phyloP scores from a whole-genome alignment of 2,888 invertebrate species.

The Tubulanus polymorphus region DNA sequence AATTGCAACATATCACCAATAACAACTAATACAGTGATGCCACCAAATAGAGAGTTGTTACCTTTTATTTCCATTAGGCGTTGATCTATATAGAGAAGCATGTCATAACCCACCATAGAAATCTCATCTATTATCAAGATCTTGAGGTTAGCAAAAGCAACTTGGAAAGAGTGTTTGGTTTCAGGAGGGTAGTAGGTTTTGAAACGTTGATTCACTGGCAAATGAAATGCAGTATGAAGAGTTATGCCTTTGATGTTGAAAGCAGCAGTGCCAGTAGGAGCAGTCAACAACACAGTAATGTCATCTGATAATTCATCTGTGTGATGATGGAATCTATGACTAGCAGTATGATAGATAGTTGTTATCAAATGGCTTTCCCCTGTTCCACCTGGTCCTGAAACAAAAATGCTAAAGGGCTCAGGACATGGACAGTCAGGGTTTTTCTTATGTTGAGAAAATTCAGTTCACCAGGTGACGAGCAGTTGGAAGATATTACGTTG shows the following conservation, averaged over 20 bases:
- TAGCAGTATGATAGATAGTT: slow-evolving; percentile 18
- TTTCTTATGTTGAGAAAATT: no score
- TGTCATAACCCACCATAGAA: slow-evolving; percentile 22
- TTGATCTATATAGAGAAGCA: slow-evolving; percentile 19
- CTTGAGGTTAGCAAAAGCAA: slow-evolving; percentile 4
- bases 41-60: slow-evolving; percentile 15
- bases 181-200: neutral
- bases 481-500: no score
- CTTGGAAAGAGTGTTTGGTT: slow-evolving; percentile 7
- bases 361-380: slow-evolving; percentile 21
- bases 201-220: slow-evolving; percentile 12
- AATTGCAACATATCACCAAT: slow-evolving; percentile 19
- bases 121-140: slow-evolving; percentile 23
- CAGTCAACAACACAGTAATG: slow-evolving; percentile 14
- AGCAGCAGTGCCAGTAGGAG: slow-evolving; percentile 22
- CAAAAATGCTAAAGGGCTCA: slow-evolving; percentile 9
- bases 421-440: no score
- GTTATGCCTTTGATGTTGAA: slow-evolving; percentile 20
- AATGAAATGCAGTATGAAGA: slow-evolving; percentile 17
- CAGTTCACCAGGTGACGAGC: no score
- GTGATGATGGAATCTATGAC: slow-evolving; percentile 10
- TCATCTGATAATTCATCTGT: slow-evolving; percentile 14
- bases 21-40: slow-evolving; percentile 15
- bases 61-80: slow-evolving; percentile 17
- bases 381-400: slow-evolving; percentile 21